Conservation (phyloP, 2,113 vertebrate species). For the Ploceus nigricollis region DNA sequence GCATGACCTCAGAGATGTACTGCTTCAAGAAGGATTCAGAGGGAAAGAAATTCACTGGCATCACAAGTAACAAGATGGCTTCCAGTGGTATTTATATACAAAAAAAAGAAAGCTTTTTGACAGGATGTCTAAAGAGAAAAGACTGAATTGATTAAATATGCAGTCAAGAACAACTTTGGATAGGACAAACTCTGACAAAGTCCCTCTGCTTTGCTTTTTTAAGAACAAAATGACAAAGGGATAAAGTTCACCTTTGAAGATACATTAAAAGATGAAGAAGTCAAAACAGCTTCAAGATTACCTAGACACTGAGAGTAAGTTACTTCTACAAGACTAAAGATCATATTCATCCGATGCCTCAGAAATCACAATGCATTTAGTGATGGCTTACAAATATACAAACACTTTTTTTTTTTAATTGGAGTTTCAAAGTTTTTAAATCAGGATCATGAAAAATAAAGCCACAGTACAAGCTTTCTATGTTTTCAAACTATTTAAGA, state of each 20-base stretch:
- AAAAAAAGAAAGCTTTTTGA: background rate
- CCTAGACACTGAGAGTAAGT: background rate
- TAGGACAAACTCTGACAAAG: background rate
- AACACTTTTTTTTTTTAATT: fast-evolving
- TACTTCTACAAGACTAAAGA: background rate
- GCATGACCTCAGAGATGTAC: background rate
- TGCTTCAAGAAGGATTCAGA: background rate
- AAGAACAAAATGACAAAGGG: background rate
- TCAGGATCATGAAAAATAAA: background rate
- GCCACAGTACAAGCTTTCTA: background rate
- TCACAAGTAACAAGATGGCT: background rate
- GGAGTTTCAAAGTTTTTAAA: background rate
- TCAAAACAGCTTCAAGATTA: background rate
- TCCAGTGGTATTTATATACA: background rate
- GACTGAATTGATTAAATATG: background rate
- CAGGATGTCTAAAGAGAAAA: background rate
- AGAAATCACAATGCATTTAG: background rate
- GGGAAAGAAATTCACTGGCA: background rate
- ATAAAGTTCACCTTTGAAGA: background rate
- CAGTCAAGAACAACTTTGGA: background rate
- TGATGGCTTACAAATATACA: background rate
- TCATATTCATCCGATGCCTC: background rate
- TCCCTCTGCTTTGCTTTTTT: background rate
- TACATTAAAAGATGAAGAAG: background rate
- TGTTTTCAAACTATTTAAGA: background rate